Percentiles rank a stretch among this genome's conserved stretches.
Evolutionary conservation across 2,797 vertebrate genomes (phyloP).

Genomic region (Morus bassanus): DNA sequence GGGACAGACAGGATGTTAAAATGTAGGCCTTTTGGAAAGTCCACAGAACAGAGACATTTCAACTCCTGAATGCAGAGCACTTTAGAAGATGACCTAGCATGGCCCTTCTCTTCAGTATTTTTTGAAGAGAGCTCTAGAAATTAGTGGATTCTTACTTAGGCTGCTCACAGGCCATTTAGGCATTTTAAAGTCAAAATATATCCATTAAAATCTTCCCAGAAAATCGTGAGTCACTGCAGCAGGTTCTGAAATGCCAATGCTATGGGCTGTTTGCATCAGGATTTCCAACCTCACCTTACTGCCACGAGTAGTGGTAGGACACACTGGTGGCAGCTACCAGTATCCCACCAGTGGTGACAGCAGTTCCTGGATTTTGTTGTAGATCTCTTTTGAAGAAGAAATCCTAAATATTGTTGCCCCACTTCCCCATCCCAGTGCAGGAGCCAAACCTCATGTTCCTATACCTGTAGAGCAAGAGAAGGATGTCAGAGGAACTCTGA

Average conservation of each 20-base stretch:
- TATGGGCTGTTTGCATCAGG: not conserved
- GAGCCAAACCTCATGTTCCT: not conserved
- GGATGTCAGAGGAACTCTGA: not conserved
- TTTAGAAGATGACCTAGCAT: not conserved
- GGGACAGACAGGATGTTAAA: not conserved
- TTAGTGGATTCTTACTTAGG: not conserved
- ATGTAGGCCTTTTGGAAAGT: not conserved
- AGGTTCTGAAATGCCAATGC: not conserved
- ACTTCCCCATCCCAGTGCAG: not conserved
- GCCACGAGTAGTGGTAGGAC: not conserved
- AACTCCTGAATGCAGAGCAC: not conserved
- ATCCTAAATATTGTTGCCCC: not conserved
- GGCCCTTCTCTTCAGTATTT: not conserved
- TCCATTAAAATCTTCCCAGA: not conserved
- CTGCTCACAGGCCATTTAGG: not conserved
- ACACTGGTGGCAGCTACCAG: too few relatives aligned
- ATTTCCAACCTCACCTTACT: not conserved
- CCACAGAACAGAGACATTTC: too few relatives aligned
- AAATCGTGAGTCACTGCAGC: not conserved
- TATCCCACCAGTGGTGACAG: not conserved
- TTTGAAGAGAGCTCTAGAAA: not conserved
- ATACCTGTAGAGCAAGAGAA: not conserved
- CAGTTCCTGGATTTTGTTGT: not conserved
- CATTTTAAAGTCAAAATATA: not conserved
- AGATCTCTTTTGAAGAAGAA: not conserved